Conservation (phyloP, 2,888 invertebrate species). For the Cheilosia soror region DNA sequence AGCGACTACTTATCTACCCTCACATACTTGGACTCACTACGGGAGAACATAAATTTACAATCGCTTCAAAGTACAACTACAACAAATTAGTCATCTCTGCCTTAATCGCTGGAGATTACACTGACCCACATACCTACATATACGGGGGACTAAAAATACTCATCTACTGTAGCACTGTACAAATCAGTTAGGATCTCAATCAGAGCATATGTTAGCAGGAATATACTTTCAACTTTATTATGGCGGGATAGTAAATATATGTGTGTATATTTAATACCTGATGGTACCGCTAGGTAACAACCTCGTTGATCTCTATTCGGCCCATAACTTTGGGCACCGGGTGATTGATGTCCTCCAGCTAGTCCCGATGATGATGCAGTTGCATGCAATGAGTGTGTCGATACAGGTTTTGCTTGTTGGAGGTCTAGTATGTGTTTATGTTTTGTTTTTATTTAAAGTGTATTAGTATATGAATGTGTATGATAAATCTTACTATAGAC, state of each 20-base stretch:
- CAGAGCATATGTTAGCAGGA: conserved; percentile 33
- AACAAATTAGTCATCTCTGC: background rate
- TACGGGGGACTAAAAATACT: conserved; percentile 1
- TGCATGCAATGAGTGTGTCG: conserved; percentile 81
- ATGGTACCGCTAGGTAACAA: conserved; percentile 87
- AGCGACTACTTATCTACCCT: conserved; percentile 1
- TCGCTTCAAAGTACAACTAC: background rate
- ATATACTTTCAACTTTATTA: conserved; percentile 4
- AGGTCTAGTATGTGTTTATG: conserved; percentile 76
- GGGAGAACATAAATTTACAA: background rate
- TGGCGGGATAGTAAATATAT: conserved; percentile 22
- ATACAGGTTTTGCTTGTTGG: conserved; percentile 77
- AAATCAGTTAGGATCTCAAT: conserved; percentile 69
- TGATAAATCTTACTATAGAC: conserved; percentile 34
- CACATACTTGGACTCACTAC: background rate
- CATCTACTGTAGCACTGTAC: conserved; percentile 2
- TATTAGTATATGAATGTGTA: conserved; percentile 14
- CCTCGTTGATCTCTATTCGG: conserved; percentile 86
- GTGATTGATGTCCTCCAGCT: conserved; percentile 81
- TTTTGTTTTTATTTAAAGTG: conserved; percentile 24
- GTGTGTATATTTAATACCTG: conserved; percentile 81
- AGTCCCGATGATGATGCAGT: conserved; percentile 79
- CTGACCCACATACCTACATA: conserved; percentile 5
- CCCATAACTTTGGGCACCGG: conserved; percentile 85
- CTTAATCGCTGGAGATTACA: background rate